Evolutionary conservation across 2,888 invertebrate species (phyloP).

Genomic region (Rotaria socialis): DNA sequence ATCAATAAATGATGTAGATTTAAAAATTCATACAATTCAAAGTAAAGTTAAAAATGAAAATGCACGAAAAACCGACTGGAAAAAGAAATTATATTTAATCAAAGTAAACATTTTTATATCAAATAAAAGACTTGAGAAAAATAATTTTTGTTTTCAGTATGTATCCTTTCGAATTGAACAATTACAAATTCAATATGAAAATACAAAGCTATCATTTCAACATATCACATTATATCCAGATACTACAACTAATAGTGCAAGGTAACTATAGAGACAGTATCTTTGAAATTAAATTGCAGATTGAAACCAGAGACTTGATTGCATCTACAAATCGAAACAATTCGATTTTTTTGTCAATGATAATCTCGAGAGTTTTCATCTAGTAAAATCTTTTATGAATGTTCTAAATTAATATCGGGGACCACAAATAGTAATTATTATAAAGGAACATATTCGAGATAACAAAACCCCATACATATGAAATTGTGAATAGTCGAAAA

Average conservation of each 20-base stretch:
- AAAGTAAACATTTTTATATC: background rate
- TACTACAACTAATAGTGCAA: background rate
- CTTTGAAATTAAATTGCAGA: too few relatives aligned
- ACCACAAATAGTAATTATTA: too few relatives aligned
- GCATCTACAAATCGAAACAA: too few relatives aligned
- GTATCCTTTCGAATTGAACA: background rate
- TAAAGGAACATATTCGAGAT: too few relatives aligned
- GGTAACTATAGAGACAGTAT: background rate
- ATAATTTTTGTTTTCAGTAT: background rate
- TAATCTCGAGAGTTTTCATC: too few relatives aligned
- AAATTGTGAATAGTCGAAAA: too few relatives aligned
- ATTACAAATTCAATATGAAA: background rate
- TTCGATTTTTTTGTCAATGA: too few relatives aligned
- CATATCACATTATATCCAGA: background rate
- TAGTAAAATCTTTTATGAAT: too few relatives aligned
- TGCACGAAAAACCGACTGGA: background rate
- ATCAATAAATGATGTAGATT: background rate
- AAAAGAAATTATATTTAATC: background rate
- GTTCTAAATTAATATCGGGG: too few relatives aligned
- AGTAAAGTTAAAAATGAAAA: background rate
- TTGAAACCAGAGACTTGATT: too few relatives aligned
- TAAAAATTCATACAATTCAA: background rate
- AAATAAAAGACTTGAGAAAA: background rate
- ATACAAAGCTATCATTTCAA: background rate
- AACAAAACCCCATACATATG: too few relatives aligned